Evolutionary conservation across 2,113 vertebrate genomes (phyloP), one percentile per base, ranked within the genome.

Genomic region (Varanus salvator): DNA sequence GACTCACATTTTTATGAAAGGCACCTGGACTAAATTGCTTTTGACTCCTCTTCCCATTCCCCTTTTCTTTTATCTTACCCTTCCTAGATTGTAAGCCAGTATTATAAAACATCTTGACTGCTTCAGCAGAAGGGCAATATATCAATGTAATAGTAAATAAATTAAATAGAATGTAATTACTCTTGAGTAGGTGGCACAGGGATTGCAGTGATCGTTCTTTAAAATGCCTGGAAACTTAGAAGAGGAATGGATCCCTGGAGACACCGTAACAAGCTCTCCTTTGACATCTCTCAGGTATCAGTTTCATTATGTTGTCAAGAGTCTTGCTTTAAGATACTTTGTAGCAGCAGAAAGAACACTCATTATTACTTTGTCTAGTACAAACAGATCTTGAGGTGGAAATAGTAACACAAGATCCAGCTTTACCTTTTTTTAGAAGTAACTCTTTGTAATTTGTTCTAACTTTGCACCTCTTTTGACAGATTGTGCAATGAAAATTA

Each of bases 401-500:
- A 91, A 89, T 23, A 14, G n/a, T 29, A 90, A 66, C 0, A n/a
- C 54, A 60, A 78, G 77, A 78, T 34, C 29, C 44, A 68, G 27
- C 7, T 85, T 54, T 84, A 1, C 6, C n/a, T 87, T 76, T 89
- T 44, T 34, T 29, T 69, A 81, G 34, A 81, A 60, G 72, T 69
- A 87, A 21, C 7, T 64, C 44, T 52, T 71, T 72, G 89, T 84
- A 86, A 44, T 69, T 85, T 57, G 21, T 31, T 90, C 87, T 81
- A 44, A 34, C 87, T 38, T 89, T 52, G 27, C 78, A 74, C 0
- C 0, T 19, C 19, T 85, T 85, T 68, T 60, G 25, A 31, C 21
- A 1, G 50, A 14, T 90, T 93, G 86, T 89, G 85, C 83, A 68
- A 90, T 87, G 23, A n/a, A 72, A 89, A 90, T 69, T 31, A 21